phyloP scores from a whole-genome alignment of 2,113 vertebrate genomes.

The Pedetes capensis region DNA sequence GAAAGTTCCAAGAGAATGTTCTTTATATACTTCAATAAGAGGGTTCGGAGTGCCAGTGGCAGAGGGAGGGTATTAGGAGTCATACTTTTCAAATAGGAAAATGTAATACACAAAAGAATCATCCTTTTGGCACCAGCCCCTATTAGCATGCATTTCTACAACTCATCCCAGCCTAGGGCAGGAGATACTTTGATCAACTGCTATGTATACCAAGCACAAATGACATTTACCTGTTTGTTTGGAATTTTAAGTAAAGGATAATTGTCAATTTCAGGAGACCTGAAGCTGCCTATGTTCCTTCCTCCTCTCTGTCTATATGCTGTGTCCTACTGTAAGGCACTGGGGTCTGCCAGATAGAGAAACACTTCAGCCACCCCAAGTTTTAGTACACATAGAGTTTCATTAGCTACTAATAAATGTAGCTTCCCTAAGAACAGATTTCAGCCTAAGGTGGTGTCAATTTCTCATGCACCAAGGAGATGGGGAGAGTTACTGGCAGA shows the following conservation, averaged over 20 bases:
- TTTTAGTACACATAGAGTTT: constrained; percentile 46
- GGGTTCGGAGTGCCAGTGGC: neutral
- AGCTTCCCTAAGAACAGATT: constrained; percentile 83
- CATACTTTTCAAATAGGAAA: constrained; percentile 46
- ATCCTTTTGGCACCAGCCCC: neutral
- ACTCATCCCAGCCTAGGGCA: neutral
- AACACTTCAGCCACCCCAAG: neutral
- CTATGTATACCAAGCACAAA: neutral
- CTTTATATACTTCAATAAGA: neutral
- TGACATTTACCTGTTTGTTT: neutral
- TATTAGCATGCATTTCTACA: neutral
- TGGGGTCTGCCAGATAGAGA: neutral
- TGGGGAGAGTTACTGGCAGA: constrained; percentile 76
- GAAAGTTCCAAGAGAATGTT: neutral
- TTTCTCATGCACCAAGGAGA: constrained; percentile 82
- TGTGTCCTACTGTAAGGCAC: neutral
- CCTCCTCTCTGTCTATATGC: neutral
- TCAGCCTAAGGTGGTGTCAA: constrained; percentile 80
- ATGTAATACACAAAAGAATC: neutral
- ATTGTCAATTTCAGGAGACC: neutral
- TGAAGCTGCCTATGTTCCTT: neutral
- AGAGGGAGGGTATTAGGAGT: neutral
- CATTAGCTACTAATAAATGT: constrained; percentile 83
- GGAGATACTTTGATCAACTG: neutral
- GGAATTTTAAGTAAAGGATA: constrained; percentile 3